Evolutionary conservation across 2,797 vertebrate species (phyloP).

Genomic region (Harpagifer antarcticus): DNA sequence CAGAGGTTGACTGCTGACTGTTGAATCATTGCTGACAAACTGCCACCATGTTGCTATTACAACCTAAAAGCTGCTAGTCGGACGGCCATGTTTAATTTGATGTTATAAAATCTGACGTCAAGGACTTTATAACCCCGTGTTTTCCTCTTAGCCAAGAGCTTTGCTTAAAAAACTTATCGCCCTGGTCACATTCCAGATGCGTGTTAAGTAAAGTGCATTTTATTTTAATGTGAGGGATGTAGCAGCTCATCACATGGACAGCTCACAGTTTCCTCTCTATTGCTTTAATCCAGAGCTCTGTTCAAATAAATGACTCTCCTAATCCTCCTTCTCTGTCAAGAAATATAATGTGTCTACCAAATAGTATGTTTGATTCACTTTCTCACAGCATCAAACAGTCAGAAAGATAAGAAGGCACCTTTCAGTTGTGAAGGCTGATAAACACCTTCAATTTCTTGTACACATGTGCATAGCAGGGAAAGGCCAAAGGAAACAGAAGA

Average conservation of each 20-base stretch:
- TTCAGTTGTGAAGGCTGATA: neutral
- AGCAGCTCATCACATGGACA: slow-evolving; percentile 19
- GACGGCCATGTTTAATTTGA: slow-evolving; percentile 54
- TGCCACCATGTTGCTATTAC: slow-evolving; percentile 35
- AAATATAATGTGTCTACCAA: slow-evolving; percentile 24
- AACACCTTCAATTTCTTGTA: too few species aligned
- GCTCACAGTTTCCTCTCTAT: slow-evolving; percentile 3
- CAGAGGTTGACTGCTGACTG: slow-evolving; percentile 20
- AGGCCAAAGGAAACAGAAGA: too few species aligned
- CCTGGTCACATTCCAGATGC: slow-evolving; percentile 35
- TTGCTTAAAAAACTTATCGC: slow-evolving; percentile 53
- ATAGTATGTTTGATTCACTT: slow-evolving; percentile 6
- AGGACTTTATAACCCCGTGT: slow-evolving; percentile 55
- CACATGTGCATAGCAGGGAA: too few species aligned
- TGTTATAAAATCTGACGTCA: slow-evolving; percentile 54
- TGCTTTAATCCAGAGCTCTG: slow-evolving; percentile 3
- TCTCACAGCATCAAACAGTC: slow-evolving; percentile 11
- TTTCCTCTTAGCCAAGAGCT: slow-evolving; percentile 35
- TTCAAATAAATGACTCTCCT: slow-evolving; percentile 19
- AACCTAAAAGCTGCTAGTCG: slow-evolving; percentile 47
- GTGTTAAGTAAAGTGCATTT: slow-evolving; percentile 48
- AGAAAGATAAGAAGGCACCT: slow-evolving; percentile 4
- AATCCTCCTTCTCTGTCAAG: slow-evolving; percentile 19
- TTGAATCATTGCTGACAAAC: slow-evolving; percentile 46
- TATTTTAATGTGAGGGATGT: slow-evolving; percentile 46